Evolutionary conservation across 2,797 vertebrate species (phyloP).

Genomic region (Schizothorax lantsangensis): DNA sequence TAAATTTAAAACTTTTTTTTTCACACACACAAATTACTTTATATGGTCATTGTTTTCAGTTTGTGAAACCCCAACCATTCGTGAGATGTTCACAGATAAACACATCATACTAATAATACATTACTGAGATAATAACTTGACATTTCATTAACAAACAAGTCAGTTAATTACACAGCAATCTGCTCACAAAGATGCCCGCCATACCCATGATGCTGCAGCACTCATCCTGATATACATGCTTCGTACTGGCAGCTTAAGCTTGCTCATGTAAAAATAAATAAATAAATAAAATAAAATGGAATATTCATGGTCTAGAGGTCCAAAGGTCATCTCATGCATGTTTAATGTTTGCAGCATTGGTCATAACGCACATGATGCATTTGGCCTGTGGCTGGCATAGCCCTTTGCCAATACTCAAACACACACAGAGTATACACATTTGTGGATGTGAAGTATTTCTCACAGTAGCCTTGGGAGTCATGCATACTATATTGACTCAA

Average conservation of each 20-base stretch:
- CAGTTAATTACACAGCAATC: neutral
- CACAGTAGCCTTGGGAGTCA: neutral
- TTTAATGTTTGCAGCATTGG: neutral
- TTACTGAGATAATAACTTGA: neutral
- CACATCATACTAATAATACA: neutral
- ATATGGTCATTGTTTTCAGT: neutral
- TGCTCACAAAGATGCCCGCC: neutral
- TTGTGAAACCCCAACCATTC: neutral
- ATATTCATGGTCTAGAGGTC: neutral
- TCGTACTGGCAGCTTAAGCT: neutral
- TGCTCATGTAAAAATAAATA: neutral
- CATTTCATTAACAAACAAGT: constrained; percentile 6
- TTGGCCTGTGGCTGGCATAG: constrained; percentile 8
- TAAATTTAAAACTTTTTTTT: neutral
- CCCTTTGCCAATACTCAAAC: neutral
- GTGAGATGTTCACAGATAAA: neutral
- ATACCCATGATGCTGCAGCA: neutral
- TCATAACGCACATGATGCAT: neutral
- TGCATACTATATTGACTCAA: neutral
- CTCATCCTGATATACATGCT: neutral
- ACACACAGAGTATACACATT: constrained; percentile 8
- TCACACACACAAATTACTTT: neutral
- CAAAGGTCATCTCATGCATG: neutral
- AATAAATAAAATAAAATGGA: neutral
- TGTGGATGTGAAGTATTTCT: neutral